phyloP scores from a whole-genome alignment of 2,888 invertebrate species.

The Leuctra nigra region DNA sequence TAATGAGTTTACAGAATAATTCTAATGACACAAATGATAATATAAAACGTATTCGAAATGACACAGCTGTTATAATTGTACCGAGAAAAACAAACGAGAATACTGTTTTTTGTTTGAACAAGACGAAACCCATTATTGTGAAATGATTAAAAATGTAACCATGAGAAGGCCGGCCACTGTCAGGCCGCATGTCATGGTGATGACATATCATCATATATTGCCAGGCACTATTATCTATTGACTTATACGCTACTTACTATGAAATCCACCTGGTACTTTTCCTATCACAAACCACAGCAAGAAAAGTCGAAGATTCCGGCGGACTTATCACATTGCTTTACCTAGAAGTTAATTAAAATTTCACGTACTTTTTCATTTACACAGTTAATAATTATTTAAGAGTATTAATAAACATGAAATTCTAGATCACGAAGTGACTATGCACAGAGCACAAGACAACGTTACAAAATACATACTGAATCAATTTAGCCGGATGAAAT shows the following conservation, averaged over 20 bases:
- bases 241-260: background rate
- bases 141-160: too few relatives aligned
- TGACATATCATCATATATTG: too few relatives aligned
- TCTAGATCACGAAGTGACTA: slow-evolving; percentile 17
- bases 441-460: slow-evolving; percentile 14
- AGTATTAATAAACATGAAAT: slow-evolving; percentile 15
- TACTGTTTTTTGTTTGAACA: slow-evolving; percentile 8
- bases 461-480: slow-evolving; percentile 9
- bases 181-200: background rate
- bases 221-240: slow-evolving; percentile 11
- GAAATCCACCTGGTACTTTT: slow-evolving; percentile 13
- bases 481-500: background rate
- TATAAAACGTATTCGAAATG: background rate
- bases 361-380: slow-evolving; percentile 1
- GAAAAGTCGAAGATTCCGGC: slow-evolving; percentile 14
- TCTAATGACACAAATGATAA: slow-evolving; percentile 8
- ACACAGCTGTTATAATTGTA: slow-evolving; percentile 1
- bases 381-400: slow-evolving; percentile 14
- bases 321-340: slow-evolving; percentile 19
- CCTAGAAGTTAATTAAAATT: slow-evolving; percentile 15
- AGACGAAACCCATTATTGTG: too few relatives aligned
- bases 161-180: background rate
- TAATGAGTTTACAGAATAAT: slow-evolving; percentile 5
- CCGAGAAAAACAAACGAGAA: slow-evolving; percentile 8
- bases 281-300: slow-evolving; percentile 18